Evolutionary conservation across 2,797 vertebrate genomes (phyloP), one percentile per base, ranked within the genome.

Genomic region (Clarias platycephalus): DNA sequence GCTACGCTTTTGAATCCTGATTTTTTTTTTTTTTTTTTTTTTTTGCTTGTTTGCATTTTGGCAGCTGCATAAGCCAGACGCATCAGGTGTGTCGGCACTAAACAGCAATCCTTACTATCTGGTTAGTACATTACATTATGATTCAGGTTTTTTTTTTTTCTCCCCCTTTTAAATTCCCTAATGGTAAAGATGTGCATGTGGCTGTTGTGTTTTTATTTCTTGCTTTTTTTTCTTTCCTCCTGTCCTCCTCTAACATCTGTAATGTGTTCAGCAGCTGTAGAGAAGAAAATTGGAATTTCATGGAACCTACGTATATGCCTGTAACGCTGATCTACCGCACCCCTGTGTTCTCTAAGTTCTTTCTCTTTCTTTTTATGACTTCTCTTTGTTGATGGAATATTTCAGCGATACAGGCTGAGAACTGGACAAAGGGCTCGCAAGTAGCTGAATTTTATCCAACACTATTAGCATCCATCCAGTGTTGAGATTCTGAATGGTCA

Each of bases 221-320:
- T 80, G 28, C 31, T 22, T 26, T 10, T 37, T 55, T 67, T 63
- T 66, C 28, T 15, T 74, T 68, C 87, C 87, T 80, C 68, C 71
- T 82, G 66, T 75, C 85, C 63, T 83, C 81, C 87, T 64, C 49
- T 79, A 60, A 76, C 83, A 83, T 83, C 72, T 74, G 90, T 92
- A 95, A 96, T 95, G 91, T 96, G 94, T 94, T 95, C 86, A 93
- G 88, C 96, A 97, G 94, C 96, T 96, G 95, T 94, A 90, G 86
- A 92, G 88, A 89, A 90, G 88, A 90, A 85, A 86, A 91, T 92
- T 91, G 82, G 84, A 87, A 91, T 91, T 91, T 91, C 91, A 93
- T 90, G 91, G 93, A 90, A 84, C 81, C 89, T 90, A 89, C 81
- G 87, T 88, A 89, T 89, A 83, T 80, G 89, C 88, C 87, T 91